Evolutionary conservation across 2,797 vertebrate species (phyloP).

Genomic region (Fistularia tabacaria): DNA sequence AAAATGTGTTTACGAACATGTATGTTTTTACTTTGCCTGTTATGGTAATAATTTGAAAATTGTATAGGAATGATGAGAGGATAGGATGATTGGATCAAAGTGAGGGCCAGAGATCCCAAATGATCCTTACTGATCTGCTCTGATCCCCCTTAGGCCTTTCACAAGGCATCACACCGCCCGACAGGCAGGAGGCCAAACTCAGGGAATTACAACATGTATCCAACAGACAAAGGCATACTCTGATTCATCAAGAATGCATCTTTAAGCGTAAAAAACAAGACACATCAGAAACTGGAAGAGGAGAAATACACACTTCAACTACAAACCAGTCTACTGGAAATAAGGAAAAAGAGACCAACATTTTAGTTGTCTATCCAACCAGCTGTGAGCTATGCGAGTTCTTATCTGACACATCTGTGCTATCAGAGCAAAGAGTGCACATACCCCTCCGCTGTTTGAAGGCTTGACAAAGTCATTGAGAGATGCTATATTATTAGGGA

Average conservation of each 20-base stretch:
- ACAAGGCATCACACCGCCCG: conserved; percentile 25
- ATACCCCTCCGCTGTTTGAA: no score
- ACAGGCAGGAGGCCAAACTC: conserved; percentile 39
- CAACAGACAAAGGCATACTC: conserved; percentile 13
- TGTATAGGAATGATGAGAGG: conserved; percentile 31
- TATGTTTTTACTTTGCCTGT: conserved; percentile 19
- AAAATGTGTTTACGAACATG: conserved; percentile 14
- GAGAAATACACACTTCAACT: no score
- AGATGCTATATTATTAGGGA: no score
- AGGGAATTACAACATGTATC: conserved; percentile 40
- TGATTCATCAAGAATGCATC: neutral
- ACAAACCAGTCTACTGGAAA: no score
- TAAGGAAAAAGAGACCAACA: no score
- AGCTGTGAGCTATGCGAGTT: no score
- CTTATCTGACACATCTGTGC: no score
- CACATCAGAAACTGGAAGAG: no score
- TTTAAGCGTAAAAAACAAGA: neutral
- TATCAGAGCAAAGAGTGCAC: no score
- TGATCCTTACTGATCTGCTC: conserved; percentile 52
- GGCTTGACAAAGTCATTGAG: no score
- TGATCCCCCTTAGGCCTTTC: conserved; percentile 37
- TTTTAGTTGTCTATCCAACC: no score
- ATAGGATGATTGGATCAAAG: conserved; percentile 53
- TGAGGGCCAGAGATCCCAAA: conserved; percentile 39
- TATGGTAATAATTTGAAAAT: conserved; percentile 33